Evolutionary conservation across 2,113 vertebrate species (phyloP).

Genomic region (Scomber colias): DNA sequence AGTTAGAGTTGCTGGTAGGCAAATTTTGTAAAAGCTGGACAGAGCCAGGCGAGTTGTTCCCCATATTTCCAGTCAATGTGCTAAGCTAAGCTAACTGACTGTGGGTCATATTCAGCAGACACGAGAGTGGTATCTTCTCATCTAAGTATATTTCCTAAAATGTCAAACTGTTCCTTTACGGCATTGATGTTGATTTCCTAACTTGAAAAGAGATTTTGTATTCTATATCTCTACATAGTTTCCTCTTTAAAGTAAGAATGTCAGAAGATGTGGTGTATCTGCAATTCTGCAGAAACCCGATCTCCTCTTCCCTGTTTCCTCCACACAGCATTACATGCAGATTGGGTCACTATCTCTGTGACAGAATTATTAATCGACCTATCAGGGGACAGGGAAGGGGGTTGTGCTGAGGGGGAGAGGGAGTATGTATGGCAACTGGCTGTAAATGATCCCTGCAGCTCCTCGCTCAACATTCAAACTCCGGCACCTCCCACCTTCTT

Average conservation of each 20-base stretch:
- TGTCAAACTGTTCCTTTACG: not conserved
- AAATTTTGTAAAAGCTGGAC: not conserved
- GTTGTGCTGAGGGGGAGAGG: constrained; percentile 53
- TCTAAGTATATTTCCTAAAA: not conserved
- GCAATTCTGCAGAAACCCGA: constrained; percentile 58
- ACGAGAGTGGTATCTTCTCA: not conserved
- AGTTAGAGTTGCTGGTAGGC: not conserved
- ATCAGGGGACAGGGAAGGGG: constrained; percentile 68
- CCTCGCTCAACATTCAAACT: constrained; percentile 60
- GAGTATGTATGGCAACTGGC: constrained; percentile 72
- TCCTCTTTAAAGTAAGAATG: constrained; percentile 14
- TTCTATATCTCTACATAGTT: constrained; percentile 12
- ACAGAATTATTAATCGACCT: constrained; percentile 80
- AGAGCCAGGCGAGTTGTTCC: not conserved
- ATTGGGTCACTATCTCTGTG: constrained; percentile 76
- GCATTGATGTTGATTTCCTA: not conserved
- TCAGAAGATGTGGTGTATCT: constrained; percentile 51
- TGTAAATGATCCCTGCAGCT: constrained; percentile 74
- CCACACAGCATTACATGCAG: constrained; percentile 68
- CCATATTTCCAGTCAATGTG: not conserved
- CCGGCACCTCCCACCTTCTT: constrained; percentile 45
- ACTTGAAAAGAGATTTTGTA: not conserved
- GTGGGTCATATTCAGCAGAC: not conserved
- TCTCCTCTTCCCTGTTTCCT: constrained; percentile 53
- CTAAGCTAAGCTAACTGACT: not conserved